phyloP scores from a whole-genome alignment of 2,113 vertebrate genomes.

The Agapornis roseicollis region DNA sequence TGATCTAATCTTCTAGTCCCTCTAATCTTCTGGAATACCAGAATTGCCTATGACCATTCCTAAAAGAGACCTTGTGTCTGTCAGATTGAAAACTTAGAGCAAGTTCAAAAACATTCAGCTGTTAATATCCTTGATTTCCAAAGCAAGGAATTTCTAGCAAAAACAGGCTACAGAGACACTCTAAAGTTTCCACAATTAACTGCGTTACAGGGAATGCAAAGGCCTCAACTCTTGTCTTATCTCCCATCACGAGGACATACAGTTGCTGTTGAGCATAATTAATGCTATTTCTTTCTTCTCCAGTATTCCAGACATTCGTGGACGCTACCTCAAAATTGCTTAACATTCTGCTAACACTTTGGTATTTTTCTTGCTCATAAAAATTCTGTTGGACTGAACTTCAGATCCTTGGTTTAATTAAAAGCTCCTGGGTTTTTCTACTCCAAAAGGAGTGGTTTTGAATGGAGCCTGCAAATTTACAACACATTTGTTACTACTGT shows the following conservation, averaged over 20 bases:
- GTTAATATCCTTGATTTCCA: neutral
- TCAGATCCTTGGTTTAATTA: neutral
- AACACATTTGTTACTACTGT: neutral
- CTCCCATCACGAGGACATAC: neutral
- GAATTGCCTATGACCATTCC: neutral
- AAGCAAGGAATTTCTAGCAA: neutral
- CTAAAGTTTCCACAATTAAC: neutral
- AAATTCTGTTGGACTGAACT: neutral
- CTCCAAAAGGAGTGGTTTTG: neutral
- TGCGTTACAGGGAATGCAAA: neutral
- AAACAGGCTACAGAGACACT: neutral
- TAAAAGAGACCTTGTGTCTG: neutral
- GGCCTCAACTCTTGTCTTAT: neutral
- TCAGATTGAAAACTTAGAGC: neutral
- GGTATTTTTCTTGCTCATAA: neutral
- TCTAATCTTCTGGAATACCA: neutral
- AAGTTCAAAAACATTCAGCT: neutral
- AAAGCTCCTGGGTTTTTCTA: neutral
- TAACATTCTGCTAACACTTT: neutral
- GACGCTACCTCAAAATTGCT: neutral
- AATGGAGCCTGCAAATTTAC: neutral
- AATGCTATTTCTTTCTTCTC: neutral
- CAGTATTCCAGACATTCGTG: neutral
- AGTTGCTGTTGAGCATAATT: neutral
- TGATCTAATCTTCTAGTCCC: neutral